Base-by-base conservation (phyloP, 2,113 vertebrate species). In the Pogona vitticeps region DNA sequence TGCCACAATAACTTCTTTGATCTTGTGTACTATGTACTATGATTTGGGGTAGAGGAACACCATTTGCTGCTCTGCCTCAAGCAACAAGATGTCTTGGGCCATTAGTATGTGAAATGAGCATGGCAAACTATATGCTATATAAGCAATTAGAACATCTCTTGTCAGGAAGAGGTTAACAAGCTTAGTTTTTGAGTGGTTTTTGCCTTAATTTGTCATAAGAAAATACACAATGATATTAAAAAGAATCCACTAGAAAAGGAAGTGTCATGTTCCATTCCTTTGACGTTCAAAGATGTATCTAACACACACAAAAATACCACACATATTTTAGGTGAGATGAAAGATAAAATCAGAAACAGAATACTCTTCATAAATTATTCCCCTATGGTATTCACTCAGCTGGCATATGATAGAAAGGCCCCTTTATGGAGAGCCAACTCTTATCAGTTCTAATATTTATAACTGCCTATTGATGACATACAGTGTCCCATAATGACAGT, bases 391-490 rank as follows among this genome's bases (percentile, higher is more conserved):
- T 80, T 92, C 80, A 88, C 83, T 75, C 78, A 76, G 38, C 42
- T 82, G 65, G 61, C 88, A 71, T 26, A 2, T 81, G 84, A 86
- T 72, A 89, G 87, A 95, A 92, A 76, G 72, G 90, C 1, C 68
- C 5, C 31, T 93, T 95, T 91, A 79, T 85, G 78, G 84, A 86
- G 77, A 88, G 91, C 88, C 76, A 92, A 83, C 88, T 91, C 86
- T 90, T 93, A 93, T 88, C 93, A 86, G 77, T 93, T 88, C 86
- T 72, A 92, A 89, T 85, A 91, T 95, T 95, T 95, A 88, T 94
- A 94, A 92, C 90, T 90, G 91, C 82, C 86, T 95, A 88, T 94
- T 94, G 92, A 93, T 80, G 77, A 91, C 87, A 91, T 84, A 80
- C 31, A 73, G 58, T 91, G 72, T 85, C 90, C 89, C 90, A 46